phyloP scores from a whole-genome alignment of 2,797 vertebrate genomes.

The Myiotriccus ornatus region DNA sequence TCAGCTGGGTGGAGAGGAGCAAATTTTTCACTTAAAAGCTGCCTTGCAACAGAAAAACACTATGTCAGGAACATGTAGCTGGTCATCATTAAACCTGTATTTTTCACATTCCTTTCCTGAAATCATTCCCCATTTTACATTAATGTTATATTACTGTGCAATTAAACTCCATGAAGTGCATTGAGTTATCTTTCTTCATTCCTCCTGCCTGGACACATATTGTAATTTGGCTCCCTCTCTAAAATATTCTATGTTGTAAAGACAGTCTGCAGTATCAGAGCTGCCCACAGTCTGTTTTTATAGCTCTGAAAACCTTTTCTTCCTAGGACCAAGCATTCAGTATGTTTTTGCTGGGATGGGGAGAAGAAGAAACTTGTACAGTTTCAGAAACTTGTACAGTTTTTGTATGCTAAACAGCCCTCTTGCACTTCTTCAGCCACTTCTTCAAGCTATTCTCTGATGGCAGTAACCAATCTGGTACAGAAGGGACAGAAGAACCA shows the following conservation, averaged over 20 bases:
- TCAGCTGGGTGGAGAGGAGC: background rate
- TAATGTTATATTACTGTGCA: background rate
- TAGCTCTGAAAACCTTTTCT: background rate
- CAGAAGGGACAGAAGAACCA: background rate
- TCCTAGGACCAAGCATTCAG: background rate
- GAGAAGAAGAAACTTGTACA: background rate
- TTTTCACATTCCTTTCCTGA: background rate
- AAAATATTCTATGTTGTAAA: background rate
- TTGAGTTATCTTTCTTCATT: background rate
- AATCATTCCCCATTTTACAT: background rate
- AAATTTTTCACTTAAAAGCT: background rate
- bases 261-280: background rate
- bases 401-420: background rate
- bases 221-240: background rate
- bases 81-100: background rate
- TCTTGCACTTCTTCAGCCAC: background rate
- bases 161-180: background rate
- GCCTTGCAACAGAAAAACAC: background rate
- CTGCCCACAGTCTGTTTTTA: background rate
- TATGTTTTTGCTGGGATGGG: background rate
- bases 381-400: background rate
- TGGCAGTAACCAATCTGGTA: background rate
- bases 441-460: background rate
- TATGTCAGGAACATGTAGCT: background rate
- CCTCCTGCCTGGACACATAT: background rate